Conservation (phyloP, 2,113 vertebrate species). For the Oceanodroma tethys region DNA sequence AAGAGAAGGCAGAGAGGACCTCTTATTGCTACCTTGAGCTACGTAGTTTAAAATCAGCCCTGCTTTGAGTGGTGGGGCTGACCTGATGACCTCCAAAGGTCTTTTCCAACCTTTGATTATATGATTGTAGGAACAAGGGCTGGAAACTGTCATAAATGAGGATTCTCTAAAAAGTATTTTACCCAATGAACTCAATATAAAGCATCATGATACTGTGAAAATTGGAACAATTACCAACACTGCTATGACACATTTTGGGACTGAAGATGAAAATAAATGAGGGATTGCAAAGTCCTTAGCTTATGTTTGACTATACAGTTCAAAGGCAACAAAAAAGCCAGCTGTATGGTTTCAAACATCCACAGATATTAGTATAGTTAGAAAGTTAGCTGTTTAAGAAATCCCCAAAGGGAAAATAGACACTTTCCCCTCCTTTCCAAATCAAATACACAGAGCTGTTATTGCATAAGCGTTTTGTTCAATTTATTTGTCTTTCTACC, state of each 20-base stretch:
- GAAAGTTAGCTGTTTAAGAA: background rate
- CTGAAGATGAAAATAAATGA: background rate
- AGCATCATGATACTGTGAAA: background rate
- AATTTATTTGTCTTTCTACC: background rate
- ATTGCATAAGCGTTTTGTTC: background rate
- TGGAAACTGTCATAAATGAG: background rate
- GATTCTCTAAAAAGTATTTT: background rate
- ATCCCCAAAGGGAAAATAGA: background rate
- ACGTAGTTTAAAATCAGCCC: background rate
- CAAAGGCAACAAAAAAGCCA: background rate
- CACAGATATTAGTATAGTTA: background rate
- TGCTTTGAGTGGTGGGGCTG: background rate
- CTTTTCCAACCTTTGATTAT: background rate
- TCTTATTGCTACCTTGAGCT: background rate
- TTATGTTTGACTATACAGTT: background rate
- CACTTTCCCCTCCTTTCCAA: background rate
- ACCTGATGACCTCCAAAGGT: background rate
- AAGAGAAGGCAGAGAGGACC: background rate
- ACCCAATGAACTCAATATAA: background rate
- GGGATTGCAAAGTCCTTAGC: background rate
- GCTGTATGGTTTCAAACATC: background rate
- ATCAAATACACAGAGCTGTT: background rate
- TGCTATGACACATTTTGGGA: background rate
- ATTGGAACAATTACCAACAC: background rate
- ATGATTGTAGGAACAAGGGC: background rate